These are phyloP conservation scores for Lamprotornis superbus DNA, from an alignment of 2,113 vertebrate genomes.

Conservation along the genomic window DNA sequence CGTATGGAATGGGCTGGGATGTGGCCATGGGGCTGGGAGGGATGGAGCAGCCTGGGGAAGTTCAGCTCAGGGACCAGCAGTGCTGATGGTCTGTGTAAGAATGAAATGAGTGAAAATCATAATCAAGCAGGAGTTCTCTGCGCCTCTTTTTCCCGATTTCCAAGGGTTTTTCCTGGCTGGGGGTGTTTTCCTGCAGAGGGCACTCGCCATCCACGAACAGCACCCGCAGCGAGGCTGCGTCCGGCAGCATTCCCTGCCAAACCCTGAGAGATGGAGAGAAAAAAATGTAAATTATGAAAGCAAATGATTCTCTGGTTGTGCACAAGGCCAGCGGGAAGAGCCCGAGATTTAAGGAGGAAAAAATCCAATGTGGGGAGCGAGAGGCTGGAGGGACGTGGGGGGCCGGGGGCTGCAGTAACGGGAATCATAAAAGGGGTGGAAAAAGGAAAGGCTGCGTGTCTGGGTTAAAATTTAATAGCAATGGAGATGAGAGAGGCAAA, in stretches of 20 bases:
- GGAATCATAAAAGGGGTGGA: not conserved
- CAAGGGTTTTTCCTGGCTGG: not conserved
- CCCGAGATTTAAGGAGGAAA: slow-evolving; percentile 44
- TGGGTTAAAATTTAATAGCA: slow-evolving; percentile 60
- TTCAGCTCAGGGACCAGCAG: not conserved
- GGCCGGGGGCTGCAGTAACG: not conserved
- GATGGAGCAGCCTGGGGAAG: not conserved
- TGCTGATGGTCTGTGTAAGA: not conserved
- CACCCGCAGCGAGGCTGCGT: not conserved
- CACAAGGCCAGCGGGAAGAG: slow-evolving; percentile 39
- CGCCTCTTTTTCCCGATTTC: not conserved
- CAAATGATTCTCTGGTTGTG: slow-evolving; percentile 67
- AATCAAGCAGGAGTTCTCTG: not conserved
- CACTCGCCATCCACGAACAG: slow-evolving; percentile 72
- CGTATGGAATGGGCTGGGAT: not conserved
- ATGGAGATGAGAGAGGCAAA: slow-evolving; percentile 32
- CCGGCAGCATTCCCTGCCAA: not conserved
- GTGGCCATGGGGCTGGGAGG: not conserved
- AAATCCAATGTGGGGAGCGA: not conserved
- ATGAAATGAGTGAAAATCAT: not conserved
- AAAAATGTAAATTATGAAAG: slow-evolving; percentile 72
- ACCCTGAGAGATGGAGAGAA: slow-evolving; percentile 38
- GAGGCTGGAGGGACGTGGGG: slow-evolving; percentile 3
- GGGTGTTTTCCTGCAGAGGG: slow-evolving; percentile 73
- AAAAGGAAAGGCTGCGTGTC: not conserved